Evolutionary conservation across 2,113 vertebrate species (phyloP), one percentile per base, ranked within the genome.

Genomic region (Tragelaphus imberbis): DNA sequence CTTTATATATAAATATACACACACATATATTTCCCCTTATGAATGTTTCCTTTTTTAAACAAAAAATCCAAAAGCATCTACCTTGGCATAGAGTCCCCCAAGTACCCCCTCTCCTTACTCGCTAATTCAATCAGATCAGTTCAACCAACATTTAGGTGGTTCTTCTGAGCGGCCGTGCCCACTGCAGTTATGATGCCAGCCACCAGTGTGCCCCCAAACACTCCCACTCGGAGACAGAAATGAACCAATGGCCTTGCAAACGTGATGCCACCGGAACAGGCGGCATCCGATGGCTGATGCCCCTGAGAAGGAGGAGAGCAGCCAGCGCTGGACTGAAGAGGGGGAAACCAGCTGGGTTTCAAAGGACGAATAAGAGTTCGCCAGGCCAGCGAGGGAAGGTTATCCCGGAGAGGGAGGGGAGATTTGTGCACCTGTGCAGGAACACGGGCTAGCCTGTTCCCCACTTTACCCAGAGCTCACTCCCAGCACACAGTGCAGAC

Each of bases 291-390:
- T 21, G 33, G 89, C 55, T 5, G 13, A 0, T 2, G 6, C 16
- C 63, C 27, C 28, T 13, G 51, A 55, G 49, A 65, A 56, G 47
- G 10, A 92, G 28, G 47, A 9, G 47, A 61, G 27, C 33, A 30
- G 49, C 40, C 17, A 47, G 33, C 21, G 12, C 61, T 44, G 21
- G 17, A n/a, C 56, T 10, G 40, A 25, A 23, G 6, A 12, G 15
- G 47, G 15, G 6, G 71, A 51, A 89, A 68, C 19, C 47, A 49
- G 27, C 61, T 59, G 94, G 88, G 61, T 92, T 55, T 93, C 23
- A 21, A 47, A 68, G 92, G 44, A 25, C 36, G 49, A 88, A 21
- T 84, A 44, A 7, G 27, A 77, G 65, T 97, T 88, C 25, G 12
- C 79, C 36, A 56, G 82, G 47, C 3, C 49, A 17, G 40, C 25